Base-by-base conservation (phyloP, 2,888 invertebrate species). In the Thera britannica region DNA sequence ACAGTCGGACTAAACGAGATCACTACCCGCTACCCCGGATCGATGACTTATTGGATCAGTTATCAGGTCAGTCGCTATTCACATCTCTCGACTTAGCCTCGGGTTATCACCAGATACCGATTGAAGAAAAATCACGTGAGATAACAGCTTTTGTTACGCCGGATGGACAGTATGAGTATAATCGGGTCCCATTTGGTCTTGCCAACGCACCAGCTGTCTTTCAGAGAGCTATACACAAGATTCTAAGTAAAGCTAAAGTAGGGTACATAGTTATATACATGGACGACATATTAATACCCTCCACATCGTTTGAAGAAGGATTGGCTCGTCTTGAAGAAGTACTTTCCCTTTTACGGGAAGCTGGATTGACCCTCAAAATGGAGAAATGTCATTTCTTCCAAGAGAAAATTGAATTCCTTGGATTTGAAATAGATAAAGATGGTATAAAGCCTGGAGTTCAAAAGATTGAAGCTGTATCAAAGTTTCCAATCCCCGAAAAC, bases 231-330 rank as follows among this genome's bases (percentile, higher is more conserved):
- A 60, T 60, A 2, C n/a, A 60, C 36, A 38, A 51, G 9, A 60
- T 60, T 3, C 2, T 23, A 8, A 23, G n/a, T 51, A n/a, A n/a
- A 2, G 51, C 1, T 12, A n/a, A 9, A 38, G n/a, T 2, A 36
- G 6, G 6, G 1, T 52, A 36, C 5, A 38, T 51, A 4, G 3
- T 60, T 8, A 8, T 36, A n/a, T 59, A 59, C 12, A 59, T 59
- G 59, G 60, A 60, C 5, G 60, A 52, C 23, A 35, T 60, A 12
- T 51, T 60, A 36, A 35, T 60, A 9, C 60, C 60, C n/a, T 36
- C 60, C 36, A 36, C n/a, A 9, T 7, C 49, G 12, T 35, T 60
- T 23, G 35, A 59, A 9, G 60, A 60, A 23, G 60, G 60, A 3
- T 7, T 60, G 8, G 9, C 36, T 38, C 5, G 35, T n/a, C 38